These are phyloP conservation scores for Lerista edwardsae DNA, from an alignment of 2,797 vertebrate species.

Conservation along the genomic window DNA sequence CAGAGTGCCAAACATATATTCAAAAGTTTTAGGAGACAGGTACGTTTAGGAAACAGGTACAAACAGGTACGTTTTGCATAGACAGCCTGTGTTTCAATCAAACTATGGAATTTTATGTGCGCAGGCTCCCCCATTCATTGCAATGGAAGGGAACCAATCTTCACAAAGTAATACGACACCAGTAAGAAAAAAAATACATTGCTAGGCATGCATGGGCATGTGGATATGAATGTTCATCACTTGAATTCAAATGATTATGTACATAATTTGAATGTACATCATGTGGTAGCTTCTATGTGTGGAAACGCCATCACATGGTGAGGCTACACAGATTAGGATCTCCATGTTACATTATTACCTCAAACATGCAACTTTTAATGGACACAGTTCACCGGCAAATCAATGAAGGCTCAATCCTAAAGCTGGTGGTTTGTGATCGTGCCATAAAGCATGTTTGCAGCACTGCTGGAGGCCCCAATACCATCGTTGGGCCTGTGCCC, in stretches of 20 bases:
- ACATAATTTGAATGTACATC: too few species aligned
- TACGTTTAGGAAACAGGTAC: too few species aligned
- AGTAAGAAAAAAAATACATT: not conserved
- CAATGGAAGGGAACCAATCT: not conserved
- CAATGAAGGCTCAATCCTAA: too few species aligned
- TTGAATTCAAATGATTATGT: not conserved
- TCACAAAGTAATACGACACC: not conserved
- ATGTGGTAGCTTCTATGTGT: not conserved
- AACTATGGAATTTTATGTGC: not conserved
- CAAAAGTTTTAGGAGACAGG: not conserved
- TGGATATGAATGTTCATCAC: too few species aligned
- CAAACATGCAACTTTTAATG: not conserved
- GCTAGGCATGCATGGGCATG: not conserved
- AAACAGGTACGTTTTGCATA: too few species aligned
- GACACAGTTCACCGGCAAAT: not conserved
- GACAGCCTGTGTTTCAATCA: not conserved
- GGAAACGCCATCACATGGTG: too few species aligned
- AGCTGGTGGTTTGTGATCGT: too few species aligned
- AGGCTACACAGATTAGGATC: not conserved
- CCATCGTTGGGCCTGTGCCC: too few species aligned
- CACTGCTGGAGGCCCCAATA: too few species aligned
- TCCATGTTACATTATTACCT: not conserved
- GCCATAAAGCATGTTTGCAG: too few species aligned
- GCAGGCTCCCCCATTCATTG: not conserved
- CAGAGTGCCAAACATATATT: not conserved